Percentiles rank a stretch among this genome's conserved stretches.
phyloP scores from a whole-genome alignment of 2,888 invertebrate genomes.

The Yponomeuta plumbellus region DNA sequence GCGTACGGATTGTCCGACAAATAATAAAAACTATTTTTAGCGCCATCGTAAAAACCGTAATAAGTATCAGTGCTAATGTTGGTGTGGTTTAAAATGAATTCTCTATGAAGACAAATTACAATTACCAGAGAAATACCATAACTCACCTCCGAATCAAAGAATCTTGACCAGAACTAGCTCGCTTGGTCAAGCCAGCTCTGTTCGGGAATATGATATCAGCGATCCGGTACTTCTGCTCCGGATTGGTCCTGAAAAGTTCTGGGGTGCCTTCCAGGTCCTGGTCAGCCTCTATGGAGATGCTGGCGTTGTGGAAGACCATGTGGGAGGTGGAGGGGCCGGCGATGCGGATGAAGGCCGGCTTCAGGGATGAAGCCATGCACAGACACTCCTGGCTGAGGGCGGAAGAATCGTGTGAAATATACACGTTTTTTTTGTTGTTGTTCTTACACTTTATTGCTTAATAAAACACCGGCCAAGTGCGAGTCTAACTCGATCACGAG shows the following conservation, averaged over 20 bases:
- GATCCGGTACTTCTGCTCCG: neutral
- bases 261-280: neutral
- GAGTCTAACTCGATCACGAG: no score
- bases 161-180: neutral
- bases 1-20: no score
- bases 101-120: no score
- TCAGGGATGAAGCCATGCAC: slow-evolving; percentile 80
- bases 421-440: no score
- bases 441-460: no score
- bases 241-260: neutral
- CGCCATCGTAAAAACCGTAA: no score
- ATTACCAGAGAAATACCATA: no score
- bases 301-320: slow-evolving; percentile 56
- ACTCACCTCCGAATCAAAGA: neutral
- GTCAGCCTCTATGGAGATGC: slow-evolving; percentile 32
- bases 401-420: neutral
- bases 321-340: slow-evolving; percentile 80
- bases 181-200: neutral
- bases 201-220: neutral
- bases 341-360: slow-evolving; percentile 84
- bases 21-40: no score
- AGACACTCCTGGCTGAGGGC: slow-evolving; percentile 72
- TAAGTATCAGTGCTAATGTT: no score
- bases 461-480: no score
- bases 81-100: no score